phyloP scores from a whole-genome alignment of 2,888 invertebrate species.

The Ichneumon xanthorius region DNA sequence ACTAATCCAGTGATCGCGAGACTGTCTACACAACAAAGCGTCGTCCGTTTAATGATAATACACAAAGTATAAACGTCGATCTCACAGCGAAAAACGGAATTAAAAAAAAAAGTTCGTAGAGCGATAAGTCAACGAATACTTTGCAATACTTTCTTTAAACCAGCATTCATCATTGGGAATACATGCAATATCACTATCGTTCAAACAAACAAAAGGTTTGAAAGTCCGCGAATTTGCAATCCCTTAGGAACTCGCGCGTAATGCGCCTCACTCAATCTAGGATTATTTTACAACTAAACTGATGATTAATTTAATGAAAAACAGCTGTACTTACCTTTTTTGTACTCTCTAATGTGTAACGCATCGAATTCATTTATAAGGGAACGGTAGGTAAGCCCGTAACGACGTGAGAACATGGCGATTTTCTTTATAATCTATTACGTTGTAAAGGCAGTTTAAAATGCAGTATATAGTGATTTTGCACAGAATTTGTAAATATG shows the following conservation, averaged over 20 bases:
- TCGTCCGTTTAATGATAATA: slow-evolving; percentile 11
- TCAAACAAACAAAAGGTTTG: not conserved
- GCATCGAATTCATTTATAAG: slow-evolving; percentile 47
- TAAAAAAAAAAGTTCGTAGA: slow-evolving; percentile 20
- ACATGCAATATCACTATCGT: not conserved
- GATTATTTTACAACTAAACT: slow-evolving; percentile 37
- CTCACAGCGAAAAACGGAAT: slow-evolving; percentile 2
- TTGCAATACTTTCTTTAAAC: slow-evolving; percentile 55
- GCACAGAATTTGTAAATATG: slow-evolving; percentile 81
- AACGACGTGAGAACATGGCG: slow-evolving; percentile 39
- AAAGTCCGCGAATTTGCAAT: slow-evolving; percentile 37
- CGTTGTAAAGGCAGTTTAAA: slow-evolving; percentile 69
- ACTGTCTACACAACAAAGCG: not conserved
- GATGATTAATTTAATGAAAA: slow-evolving; percentile 51
- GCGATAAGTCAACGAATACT: slow-evolving; percentile 60
- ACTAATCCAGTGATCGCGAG: slow-evolving; percentile 24
- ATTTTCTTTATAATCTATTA: slow-evolving; percentile 32
- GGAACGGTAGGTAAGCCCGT: slow-evolving; percentile 40
- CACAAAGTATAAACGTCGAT: slow-evolving; percentile 22
- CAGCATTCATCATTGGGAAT: not conserved
- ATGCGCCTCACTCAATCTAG: slow-evolving; percentile 50
- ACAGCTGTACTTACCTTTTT: slow-evolving; percentile 57
- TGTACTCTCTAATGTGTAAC: slow-evolving; percentile 59
- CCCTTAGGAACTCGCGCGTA: slow-evolving; percentile 45
- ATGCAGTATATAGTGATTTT: slow-evolving; percentile 75